Percentiles rank a stretch among this genome's conserved stretches.
Conservation (phyloP, 2,113 vertebrate species). For the Prinia subflava region DNA sequence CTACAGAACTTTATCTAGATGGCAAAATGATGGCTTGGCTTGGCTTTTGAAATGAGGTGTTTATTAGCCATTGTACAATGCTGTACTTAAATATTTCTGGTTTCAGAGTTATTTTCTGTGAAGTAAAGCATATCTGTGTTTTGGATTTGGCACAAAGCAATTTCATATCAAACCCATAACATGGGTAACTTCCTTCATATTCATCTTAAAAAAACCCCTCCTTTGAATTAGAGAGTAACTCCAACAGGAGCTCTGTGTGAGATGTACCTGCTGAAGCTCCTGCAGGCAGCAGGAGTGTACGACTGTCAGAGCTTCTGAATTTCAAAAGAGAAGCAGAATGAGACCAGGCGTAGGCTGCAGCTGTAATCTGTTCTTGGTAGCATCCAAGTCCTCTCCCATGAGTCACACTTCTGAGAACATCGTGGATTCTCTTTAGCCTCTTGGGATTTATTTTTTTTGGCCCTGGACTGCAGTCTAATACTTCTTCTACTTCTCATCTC, state of each 20-base stretch:
- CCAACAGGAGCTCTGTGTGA: background rate
- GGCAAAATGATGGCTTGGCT: background rate
- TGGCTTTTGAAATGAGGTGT: background rate
- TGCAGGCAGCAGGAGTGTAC: background rate
- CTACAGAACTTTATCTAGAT: background rate
- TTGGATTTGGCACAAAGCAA: background rate
- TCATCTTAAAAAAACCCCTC: background rate
- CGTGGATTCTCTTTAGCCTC: constrained; percentile 18
- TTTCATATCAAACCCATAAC: background rate
- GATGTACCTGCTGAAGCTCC: constrained; percentile 10
- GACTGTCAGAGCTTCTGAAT: constrained; percentile 22
- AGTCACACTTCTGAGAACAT: constrained; percentile 37
- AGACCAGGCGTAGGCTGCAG: constrained; percentile 49
- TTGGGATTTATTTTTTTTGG: background rate
- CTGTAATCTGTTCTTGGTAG: constrained; percentile 47
- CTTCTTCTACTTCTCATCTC: background rate
- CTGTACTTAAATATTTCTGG: background rate
- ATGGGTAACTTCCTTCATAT: background rate
- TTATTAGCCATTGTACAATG: background rate
- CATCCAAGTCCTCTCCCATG: constrained; percentile 29
- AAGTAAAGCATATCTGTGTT: background rate
- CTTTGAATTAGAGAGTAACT: background rate
- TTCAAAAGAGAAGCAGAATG: constrained; percentile 32
- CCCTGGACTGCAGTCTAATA: background rate
- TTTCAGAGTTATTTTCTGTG: background rate